Evolutionary conservation across 2,888 invertebrate genomes (phyloP).

Genomic region (Drosophila paracracens): DNA sequence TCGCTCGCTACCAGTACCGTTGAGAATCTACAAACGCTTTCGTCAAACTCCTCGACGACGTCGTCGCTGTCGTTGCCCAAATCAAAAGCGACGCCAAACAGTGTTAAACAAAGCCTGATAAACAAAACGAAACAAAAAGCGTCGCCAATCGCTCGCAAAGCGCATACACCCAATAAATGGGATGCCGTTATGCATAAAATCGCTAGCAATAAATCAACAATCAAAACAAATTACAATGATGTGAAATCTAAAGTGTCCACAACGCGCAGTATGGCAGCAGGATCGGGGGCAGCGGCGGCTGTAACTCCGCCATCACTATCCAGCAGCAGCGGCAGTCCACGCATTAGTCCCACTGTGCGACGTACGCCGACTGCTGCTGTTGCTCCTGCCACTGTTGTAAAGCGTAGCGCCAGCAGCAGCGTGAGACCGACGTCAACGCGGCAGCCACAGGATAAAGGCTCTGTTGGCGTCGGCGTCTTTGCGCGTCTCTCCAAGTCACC

Average conservation of each 20-base stretch:
- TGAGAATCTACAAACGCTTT: slow-evolving; percentile 50
- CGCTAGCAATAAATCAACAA: slow-evolving; percentile 87
- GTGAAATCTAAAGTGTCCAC: slow-evolving; percentile 94
- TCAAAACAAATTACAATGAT: slow-evolving; percentile 91
- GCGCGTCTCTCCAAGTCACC: slow-evolving; percentile 43
- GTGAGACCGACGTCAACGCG: slow-evolving; percentile 51
- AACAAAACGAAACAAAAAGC: slow-evolving; percentile 17
- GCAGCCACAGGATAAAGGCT: slow-evolving; percentile 81
- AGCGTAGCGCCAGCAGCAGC: slow-evolving; percentile 31
- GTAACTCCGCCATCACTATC: slow-evolving; percentile 1
- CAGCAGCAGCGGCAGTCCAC: slow-evolving; percentile 50
- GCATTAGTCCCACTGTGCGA: slow-evolving; percentile 59
- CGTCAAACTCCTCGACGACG: slow-evolving; percentile 50
- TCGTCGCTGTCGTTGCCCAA: slow-evolving; percentile 52
- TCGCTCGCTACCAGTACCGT: slow-evolving; percentile 69
- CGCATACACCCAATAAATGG: slow-evolving; percentile 87
- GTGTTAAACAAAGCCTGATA: slow-evolving; percentile 24
- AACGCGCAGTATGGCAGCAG: slow-evolving; percentile 54
- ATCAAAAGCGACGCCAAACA: slow-evolving; percentile 42
- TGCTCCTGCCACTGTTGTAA: slow-evolving; percentile 15
- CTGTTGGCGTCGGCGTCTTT: slow-evolving; percentile 60
- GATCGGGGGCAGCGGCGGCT: slow-evolving; percentile 1
- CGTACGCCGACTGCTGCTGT: slow-evolving; percentile 63
- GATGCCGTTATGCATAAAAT: slow-evolving; percentile 94
- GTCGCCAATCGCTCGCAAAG: slow-evolving; percentile 65